A percentile compares a stretch with the other conserved stretches of the same genome.
Conservation (phyloP, 2,888 invertebrate genomes). For the Coecobrya sp. region DNA sequence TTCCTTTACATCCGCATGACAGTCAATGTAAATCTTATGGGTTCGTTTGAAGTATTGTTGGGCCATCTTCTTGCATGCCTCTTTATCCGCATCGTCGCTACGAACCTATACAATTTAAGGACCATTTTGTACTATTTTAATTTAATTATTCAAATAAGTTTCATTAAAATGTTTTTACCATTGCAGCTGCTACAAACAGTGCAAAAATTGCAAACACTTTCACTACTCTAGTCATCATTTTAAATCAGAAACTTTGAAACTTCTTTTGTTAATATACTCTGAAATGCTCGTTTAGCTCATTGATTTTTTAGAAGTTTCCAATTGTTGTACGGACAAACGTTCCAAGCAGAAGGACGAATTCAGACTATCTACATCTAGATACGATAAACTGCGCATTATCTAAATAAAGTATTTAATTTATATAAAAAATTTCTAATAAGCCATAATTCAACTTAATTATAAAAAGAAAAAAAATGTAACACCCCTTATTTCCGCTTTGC, state of each 20-base stretch:
- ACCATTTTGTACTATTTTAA: no score
- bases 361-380: background rate
- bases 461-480: no score
- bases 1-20: slow-evolving; percentile 80
- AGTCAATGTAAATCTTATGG: slow-evolving; percentile 78
- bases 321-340: no score
- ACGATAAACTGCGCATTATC: background rate
- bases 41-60: slow-evolving; percentile 72
- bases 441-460: background rate
- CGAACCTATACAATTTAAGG: slow-evolving; percentile 46
- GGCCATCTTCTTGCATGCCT: slow-evolving; percentile 78
- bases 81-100: slow-evolving; percentile 49
- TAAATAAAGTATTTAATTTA: background rate
- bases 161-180: slow-evolving; percentile 20
- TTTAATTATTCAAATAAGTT: no score
- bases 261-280: background rate
- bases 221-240: background rate
- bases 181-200: background rate
- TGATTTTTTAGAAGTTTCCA: background rate
- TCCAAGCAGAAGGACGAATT: background rate
- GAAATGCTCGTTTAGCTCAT: background rate
- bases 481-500: no score
- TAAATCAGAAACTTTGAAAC: no score
- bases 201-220: background rate
- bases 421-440: background rate